Evolutionary conservation across 2,797 vertebrate genomes (phyloP).

Genomic region (Calcarius lapponicus): DNA sequence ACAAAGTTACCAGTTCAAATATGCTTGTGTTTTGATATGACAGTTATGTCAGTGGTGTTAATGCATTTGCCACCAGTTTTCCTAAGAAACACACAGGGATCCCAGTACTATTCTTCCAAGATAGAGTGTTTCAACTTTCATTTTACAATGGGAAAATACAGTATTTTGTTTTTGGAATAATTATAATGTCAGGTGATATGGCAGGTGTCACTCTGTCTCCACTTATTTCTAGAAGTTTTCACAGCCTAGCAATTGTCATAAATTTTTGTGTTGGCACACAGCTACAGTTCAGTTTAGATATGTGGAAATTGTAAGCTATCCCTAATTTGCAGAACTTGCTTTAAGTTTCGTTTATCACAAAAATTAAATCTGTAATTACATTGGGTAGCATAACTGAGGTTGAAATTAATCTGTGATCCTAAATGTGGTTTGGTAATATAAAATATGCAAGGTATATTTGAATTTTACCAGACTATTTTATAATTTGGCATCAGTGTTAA

Average conservation of each 20-base stretch:
- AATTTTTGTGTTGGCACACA: not conserved
- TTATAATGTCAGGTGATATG: not conserved
- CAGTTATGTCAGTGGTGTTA: not conserved
- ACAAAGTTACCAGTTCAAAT: not conserved
- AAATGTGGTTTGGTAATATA: not conserved
- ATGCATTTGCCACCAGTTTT: not conserved
- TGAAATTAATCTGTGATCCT: slow-evolving; percentile 24
- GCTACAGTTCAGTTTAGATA: not conserved
- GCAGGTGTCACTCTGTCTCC: not conserved
- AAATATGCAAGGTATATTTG: slow-evolving; percentile 13
- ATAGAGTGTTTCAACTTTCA: not conserved
- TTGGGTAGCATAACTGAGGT: not conserved
- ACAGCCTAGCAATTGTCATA: not conserved
- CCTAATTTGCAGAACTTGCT: not conserved
- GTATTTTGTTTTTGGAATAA: not conserved
- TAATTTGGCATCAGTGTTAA: slow-evolving; percentile 69
- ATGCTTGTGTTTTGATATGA: not conserved
- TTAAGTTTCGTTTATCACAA: not conserved
- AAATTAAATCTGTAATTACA: not conserved
- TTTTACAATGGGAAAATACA: not conserved
- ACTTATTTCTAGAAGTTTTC: not conserved
- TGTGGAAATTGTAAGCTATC: not conserved
- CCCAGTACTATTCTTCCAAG: not conserved
- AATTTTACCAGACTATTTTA: slow-evolving; percentile 53
- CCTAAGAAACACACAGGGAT: not conserved